A percentile compares a stretch with the other conserved stretches of the same genome.
Evolutionary conservation across 2,797 vertebrate species (phyloP).

Genomic region (Meriones psammophilus): DNA sequence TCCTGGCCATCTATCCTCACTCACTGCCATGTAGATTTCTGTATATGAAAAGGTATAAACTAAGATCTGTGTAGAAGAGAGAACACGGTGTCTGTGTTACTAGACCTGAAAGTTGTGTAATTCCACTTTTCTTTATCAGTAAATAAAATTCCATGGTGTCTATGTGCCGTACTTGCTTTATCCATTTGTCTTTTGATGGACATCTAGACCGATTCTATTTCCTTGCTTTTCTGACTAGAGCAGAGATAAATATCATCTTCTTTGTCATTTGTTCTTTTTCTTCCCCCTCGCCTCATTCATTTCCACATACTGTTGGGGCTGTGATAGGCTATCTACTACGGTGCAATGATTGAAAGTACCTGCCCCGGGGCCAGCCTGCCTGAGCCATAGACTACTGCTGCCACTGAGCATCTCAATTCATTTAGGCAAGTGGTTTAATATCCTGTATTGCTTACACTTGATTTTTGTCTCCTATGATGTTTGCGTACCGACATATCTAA

Average conservation of each 20-base stretch:
- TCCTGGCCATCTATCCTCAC: not conserved
- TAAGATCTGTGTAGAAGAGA: not conserved
- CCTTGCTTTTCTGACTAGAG: not conserved
- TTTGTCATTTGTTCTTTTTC: not conserved
- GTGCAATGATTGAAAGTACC: not conserved
- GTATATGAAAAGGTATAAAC: not conserved
- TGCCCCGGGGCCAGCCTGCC: not conserved
- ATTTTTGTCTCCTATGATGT: not conserved
- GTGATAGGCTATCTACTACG: not conserved
- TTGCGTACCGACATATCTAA: not conserved
- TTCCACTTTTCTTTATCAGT: not conserved
- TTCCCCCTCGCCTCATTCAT: not conserved
- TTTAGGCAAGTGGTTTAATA: conserved; percentile 4
- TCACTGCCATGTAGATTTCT: not conserved
- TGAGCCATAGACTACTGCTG: not conserved
- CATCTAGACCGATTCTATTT: not conserved
- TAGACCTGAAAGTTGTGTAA: not conserved
- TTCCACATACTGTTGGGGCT: not conserved
- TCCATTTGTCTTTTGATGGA: not conserved
- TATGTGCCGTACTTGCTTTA: not conserved
- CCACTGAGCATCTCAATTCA: not conserved
- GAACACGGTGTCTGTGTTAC: not conserved
- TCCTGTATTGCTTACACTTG: not conserved
- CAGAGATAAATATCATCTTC: not conserved
- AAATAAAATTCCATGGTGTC: not conserved